Percentiles rank a stretch among this genome's conserved stretches.
These are phyloP conservation scores for Troilus luridus DNA, from an alignment of 2,888 invertebrate species.

Conservation along the genomic window DNA sequence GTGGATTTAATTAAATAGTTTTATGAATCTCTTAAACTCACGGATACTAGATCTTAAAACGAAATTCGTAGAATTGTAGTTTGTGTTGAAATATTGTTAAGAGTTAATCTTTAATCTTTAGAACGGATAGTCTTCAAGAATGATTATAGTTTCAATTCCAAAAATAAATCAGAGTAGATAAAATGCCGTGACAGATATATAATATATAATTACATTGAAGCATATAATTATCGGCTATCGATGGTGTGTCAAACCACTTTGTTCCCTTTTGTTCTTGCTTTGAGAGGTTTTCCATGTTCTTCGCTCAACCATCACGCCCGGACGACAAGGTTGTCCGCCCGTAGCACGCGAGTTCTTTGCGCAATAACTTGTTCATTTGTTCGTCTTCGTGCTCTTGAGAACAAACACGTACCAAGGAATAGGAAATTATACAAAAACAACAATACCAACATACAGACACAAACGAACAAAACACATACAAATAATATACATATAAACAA, in stretches of 20 bases:
- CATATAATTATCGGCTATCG: background rate
- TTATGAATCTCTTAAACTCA: no score
- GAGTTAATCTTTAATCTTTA: no score
- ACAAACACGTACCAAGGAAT: no score
- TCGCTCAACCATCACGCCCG: background rate
- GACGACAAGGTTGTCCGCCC: background rate
- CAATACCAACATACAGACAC: no score
- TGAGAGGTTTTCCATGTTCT: constrained; percentile 34
- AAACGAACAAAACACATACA: no score
- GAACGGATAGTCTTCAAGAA: background rate
- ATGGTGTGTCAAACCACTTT: background rate
- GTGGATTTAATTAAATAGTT: no score
- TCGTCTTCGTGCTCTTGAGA: background rate
- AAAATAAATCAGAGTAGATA: background rate
- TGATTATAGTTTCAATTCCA: background rate
- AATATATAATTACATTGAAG: background rate
- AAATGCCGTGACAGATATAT: background rate
- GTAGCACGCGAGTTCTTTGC: constrained; percentile 16
- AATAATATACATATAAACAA: no score
- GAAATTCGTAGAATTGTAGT: no score
- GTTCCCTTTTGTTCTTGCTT: constrained; percentile 17
- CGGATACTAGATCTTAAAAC: no score
- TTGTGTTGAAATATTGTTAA: no score
- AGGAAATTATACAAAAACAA: no score
- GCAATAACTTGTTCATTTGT: background rate